Percentiles rank a stretch among this genome's conserved stretches.
Conservation (phyloP, 2,797 vertebrate genomes). For the Ambastaia sidthimunki region DNA sequence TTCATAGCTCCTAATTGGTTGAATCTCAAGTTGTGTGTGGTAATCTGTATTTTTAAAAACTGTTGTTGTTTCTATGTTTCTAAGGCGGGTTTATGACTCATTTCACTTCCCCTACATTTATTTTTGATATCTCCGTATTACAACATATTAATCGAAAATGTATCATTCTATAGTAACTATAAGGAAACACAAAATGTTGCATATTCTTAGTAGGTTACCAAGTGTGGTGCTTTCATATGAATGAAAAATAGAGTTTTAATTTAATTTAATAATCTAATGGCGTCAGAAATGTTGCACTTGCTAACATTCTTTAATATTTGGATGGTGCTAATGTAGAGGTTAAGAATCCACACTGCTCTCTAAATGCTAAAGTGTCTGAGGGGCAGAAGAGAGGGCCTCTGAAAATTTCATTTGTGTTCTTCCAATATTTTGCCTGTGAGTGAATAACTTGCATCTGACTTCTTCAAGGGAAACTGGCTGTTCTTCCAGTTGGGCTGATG, state of each 20-base stretch:
- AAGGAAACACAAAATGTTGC: too few species aligned
- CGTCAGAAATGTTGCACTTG: neutral
- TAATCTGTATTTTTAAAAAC: neutral
- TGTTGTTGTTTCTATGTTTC: neutral
- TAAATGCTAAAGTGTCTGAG: neutral
- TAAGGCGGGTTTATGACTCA: neutral
- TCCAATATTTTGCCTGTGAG: constrained; percentile 8
- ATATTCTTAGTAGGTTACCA: too few species aligned
- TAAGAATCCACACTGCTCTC: neutral
- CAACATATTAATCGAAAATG: neutral
- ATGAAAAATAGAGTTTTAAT: neutral
- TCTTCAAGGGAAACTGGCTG: constrained; percentile 26
- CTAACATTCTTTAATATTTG: neutral
- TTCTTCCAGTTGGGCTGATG: neutral
- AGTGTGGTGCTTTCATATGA: too few species aligned
- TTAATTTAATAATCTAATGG: neutral
- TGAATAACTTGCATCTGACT: neutral
- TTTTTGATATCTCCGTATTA: neutral
- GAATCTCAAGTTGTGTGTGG: neutral
- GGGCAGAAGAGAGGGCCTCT: neutral
- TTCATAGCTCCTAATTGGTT: neutral
- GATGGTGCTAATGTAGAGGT: neutral
- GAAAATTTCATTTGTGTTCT: neutral
- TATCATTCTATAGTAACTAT: neutral
- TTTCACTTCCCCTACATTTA: neutral